Conservation (phyloP, 1,140 invertebrate species). For the Pogonus chalceus region DNA sequence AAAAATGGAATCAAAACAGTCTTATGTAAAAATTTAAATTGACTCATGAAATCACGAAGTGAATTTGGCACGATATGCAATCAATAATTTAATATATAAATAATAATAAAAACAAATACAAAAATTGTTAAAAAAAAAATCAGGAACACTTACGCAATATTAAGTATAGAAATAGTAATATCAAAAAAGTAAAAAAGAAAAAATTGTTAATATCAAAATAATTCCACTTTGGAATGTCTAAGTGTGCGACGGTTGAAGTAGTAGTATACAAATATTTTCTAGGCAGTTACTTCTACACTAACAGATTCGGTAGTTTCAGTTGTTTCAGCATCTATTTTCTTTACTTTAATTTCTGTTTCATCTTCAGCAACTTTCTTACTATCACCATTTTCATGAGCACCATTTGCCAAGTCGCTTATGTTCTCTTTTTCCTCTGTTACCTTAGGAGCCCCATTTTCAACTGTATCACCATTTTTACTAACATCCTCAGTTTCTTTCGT, state of each 20-base stretch:
- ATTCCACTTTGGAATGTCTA: constrained; percentile 3
- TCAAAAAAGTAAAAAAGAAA: background rate
- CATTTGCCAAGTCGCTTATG: constrained; percentile 10
- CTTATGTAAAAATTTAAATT: constrained; percentile 5
- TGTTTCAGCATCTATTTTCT: background rate
- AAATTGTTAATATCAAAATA: constrained; percentile 2
- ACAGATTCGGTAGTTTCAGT: background rate
- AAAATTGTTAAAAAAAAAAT: background rate
- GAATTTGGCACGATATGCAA: constrained; percentile 1
- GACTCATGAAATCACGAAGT: background rate
- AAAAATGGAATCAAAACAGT: constrained; percentile 6
- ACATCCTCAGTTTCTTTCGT: background rate
- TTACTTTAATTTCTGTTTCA: constrained; percentile 9
- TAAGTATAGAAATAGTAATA: background rate
- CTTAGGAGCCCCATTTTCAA: background rate
- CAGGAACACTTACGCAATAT: background rate
- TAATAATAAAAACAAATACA: background rate
- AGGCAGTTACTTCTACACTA: background rate
- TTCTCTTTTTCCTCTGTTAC: constrained; percentile 10
- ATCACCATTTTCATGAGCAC: constrained; percentile 11
- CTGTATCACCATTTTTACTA: background rate
- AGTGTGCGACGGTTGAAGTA: background rate
- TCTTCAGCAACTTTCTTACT: constrained; percentile 3
- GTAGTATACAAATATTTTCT: background rate
- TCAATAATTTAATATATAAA: constrained; percentile 3